Evolutionary conservation across 1,140 invertebrate species (phyloP), one percentile per base, ranked within the genome.

Genomic region (Pachypeltis micranthus): DNA sequence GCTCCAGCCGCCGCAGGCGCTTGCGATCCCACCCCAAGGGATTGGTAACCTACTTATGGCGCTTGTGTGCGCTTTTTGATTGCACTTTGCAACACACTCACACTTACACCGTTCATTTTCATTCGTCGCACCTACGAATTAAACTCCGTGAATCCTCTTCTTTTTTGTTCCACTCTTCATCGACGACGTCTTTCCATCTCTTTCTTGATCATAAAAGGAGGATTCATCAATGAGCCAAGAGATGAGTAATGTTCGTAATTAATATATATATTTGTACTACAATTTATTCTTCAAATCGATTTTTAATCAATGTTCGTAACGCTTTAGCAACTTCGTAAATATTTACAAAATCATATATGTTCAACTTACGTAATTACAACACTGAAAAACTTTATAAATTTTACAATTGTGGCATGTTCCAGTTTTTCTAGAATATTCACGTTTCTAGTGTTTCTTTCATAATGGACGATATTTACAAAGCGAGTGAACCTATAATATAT

Each of bases 301-400:
- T 24, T 24, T 28, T 28, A 29, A 31, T 29, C 26, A 57, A n/a
- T 10, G 2, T 26, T 23, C 16, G 19, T 56, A 59, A 28, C 26
- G n/a, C 27, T 25, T 59, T 59, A 29, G 28, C 31, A 19, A 14
- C 31, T 19, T 29, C 31, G n/a, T 31, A 59, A 59, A 59, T 59
- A 59, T 29, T 59, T 59, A 59, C 57, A 59, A 31, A 59, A n/a
- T 19, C 29, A 59, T 16, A 24, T 7, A 25, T 24, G 19, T 29
- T n/a, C 10, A 29, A 28, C n/a, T 31, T 7, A 29, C 26, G 31
- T 59, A 59, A 59, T 31, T 59, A 59, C 57, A 31, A 59, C 57
- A 59, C 57, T 31, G 26, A 29, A 14, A 59, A 31, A 1, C 24
- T 3, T 2, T 59, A 31, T 29, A 31, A 2, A 19, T 28, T 29